Evolutionary conservation across 2,797 vertebrate genomes (phyloP).

Genomic region (Naso thynnoides): DNA sequence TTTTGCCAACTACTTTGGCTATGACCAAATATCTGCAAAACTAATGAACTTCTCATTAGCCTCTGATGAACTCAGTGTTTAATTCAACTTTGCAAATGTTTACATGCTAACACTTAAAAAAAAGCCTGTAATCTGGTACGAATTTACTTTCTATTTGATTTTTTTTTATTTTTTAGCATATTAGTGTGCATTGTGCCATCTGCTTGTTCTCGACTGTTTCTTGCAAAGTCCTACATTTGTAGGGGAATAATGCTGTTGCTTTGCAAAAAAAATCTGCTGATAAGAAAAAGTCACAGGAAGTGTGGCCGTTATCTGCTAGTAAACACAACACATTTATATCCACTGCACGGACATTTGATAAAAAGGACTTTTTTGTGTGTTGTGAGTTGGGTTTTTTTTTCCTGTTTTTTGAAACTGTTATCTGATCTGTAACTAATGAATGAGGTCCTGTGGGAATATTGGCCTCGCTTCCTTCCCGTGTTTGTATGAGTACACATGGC

Average conservation of each 20-base stretch:
- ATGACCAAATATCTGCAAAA: too few species aligned
- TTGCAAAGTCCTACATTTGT: neutral
- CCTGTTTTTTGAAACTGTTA: too few species aligned
- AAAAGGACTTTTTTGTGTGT: neutral
- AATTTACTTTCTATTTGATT: too few species aligned
- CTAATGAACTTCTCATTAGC: neutral
- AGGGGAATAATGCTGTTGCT: neutral
- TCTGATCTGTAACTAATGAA: constrained; percentile 23
- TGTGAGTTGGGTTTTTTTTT: neutral
- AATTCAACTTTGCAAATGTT: neutral
- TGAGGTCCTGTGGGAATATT: neutral
- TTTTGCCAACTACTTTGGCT: neutral
- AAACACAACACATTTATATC: neutral
- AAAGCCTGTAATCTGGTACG: too few species aligned
- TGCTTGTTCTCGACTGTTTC: too few species aligned
- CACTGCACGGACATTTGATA: neutral
- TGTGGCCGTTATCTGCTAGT: too few species aligned
- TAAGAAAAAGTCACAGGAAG: neutral
- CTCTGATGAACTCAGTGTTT: neutral
- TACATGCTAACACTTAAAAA: neutral
- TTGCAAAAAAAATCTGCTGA: neutral
- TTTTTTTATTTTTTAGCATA: too few species aligned
- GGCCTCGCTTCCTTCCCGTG: constrained; percentile 46
- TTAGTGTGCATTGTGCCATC: too few species aligned
- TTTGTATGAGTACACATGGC: constrained; percentile 32